Percentiles rank a stretch among this genome's conserved stretches.
Evolutionary conservation across 2,888 invertebrate species (phyloP).

Genomic region (Subacronicta megacephala): DNA sequence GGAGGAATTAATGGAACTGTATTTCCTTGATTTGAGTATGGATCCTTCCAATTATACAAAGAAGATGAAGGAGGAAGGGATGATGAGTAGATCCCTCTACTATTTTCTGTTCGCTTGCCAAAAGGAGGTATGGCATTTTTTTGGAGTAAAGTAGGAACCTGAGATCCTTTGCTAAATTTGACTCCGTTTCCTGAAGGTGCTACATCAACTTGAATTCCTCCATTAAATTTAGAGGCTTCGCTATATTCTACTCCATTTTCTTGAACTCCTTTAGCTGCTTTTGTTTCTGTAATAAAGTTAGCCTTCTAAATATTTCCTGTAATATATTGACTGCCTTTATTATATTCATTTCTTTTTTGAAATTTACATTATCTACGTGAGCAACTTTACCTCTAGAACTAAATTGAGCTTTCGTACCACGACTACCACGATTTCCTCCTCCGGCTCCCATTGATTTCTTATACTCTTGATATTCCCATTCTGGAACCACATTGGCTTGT

Average conservation of each 20-base stretch:
- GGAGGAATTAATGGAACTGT: no score
- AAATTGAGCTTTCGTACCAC: neutral
- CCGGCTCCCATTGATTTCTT: neutral
- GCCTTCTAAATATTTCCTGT: neutral
- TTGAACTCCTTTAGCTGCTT: neutral
- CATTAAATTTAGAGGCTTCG: neutral
- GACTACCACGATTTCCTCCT: neutral
- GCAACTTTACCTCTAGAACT: neutral
- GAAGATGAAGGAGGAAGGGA: no score
- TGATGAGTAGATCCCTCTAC: neutral
- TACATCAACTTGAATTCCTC: neutral
- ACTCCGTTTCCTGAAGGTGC: neutral
- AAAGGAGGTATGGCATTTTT: no score
- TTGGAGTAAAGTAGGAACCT: no score
- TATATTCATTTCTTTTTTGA: no score
- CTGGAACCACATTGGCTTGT: conserved; percentile 3
- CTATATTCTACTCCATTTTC: neutral
- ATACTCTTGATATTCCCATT: neutral
- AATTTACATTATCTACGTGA: no score
- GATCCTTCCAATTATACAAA: no score
- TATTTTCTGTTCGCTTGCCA: neutral
- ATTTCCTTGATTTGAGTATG: no score
- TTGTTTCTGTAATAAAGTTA: no score
- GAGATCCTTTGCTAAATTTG: no score
- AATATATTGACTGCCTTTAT: neutral